Percentiles rank a stretch among this genome's conserved stretches.
Conservation (phyloP, 2,888 invertebrate genomes). For the Yponomeuta plumbellus region DNA sequence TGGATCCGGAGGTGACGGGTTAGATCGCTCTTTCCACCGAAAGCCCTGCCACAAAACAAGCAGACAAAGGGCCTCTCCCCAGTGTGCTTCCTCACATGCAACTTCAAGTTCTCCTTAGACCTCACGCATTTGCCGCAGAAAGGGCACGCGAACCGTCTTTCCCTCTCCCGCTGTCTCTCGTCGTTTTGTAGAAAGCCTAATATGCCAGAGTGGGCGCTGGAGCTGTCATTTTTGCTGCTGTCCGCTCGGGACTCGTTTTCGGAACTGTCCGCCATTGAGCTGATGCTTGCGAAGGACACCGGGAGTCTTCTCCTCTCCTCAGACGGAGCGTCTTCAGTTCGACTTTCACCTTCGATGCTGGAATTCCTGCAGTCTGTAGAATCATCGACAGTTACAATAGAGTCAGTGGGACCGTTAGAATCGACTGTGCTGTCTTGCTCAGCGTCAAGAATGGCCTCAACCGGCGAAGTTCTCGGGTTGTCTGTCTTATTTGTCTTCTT, state of each 20-base stretch:
- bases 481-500: constrained; percentile 60
- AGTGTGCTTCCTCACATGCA: constrained; percentile 90
- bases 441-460: constrained; percentile 68
- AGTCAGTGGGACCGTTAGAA: constrained; percentile 76
- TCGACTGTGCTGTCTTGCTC: constrained; percentile 86
- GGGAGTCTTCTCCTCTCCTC: constrained; percentile 54
- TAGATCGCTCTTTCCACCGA: constrained; percentile 91
- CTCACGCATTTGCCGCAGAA: constrained; percentile 93
- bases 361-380: constrained; percentile 65
- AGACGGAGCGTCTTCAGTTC: constrained; percentile 46
- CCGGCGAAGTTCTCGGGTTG: constrained; percentile 63
- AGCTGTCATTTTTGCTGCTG: constrained; percentile 68
- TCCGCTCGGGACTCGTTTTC: constrained; percentile 68
- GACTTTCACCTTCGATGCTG: constrained; percentile 58
- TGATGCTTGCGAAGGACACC: constrained; percentile 72
- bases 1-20: constrained; percentile 92
- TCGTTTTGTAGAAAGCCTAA: constrained; percentile 80
- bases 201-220: constrained; percentile 74
- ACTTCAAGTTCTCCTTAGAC: constrained; percentile 90
- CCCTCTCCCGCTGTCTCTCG: constrained; percentile 76
- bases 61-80: constrained; percentile 95
- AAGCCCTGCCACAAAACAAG: constrained; percentile 90
- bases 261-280: constrained; percentile 72
- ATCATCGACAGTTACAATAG: constrained; percentile 64
- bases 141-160: constrained; percentile 89